Base-by-base conservation (phyloP, 2,888 invertebrate species). In the Carpatolechia fugitivella region DNA sequence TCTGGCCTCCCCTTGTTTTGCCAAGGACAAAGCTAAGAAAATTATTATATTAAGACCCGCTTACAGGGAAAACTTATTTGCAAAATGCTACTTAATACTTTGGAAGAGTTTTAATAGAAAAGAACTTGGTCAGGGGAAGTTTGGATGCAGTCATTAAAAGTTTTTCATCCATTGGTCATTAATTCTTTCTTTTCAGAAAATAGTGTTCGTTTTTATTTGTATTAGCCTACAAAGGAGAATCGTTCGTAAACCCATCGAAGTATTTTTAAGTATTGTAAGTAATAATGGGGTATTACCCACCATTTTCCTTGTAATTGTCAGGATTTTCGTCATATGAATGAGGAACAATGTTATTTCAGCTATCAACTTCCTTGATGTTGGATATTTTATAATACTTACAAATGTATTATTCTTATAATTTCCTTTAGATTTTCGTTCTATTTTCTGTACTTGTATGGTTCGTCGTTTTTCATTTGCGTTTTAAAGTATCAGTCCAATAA, bases 91-190 rank as follows among this genome's bases (percentile, higher is more conserved):
- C 50, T 51, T 55, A 51, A 52, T 55, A 46, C 55, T 55, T 52
- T 6, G 14, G 51, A 14, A n/a, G 52, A 56, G 52, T 56, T 56
- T 47, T 56, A 56, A 56, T 56, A 52, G 52, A 52, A 54, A 36
- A 60, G 65, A 63, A 56, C 67, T 65, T 40, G 24, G 38, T 6
- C 7, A 47, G 48, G 29, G 38, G 16, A 56, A 56, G 36, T 56
- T 53, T 7, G 47, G 54, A 44, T 63, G 63, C 62, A 64, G 58
- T 66, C 62, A 63, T 66, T 68, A 65, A 63, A 68, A 65, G 60
- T 68, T 68, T 55, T 55, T 49, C 55, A 52, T 56, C 55, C 63
- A 41, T 52, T 51, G 61, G 60, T 66, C 63, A 64, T 64, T 63
- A 44, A 13, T 24, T 10, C 18, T 24, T 29, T 44, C 44, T 3